phyloP scores from a whole-genome alignment of 2,113 vertebrate species.

The Mesitornis unicolor region DNA sequence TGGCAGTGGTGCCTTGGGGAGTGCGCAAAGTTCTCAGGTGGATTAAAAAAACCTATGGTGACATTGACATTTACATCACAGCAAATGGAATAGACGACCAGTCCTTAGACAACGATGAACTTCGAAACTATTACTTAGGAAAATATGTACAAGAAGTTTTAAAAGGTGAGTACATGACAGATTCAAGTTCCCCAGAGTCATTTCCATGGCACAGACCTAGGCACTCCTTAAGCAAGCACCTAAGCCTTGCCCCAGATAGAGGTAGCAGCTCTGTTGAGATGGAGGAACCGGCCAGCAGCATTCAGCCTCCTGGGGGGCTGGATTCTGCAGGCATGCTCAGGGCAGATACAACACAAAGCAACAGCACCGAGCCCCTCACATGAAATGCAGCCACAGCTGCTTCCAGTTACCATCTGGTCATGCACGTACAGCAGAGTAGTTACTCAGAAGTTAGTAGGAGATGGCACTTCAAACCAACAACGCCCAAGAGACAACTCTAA shows the following conservation, averaged over 20 bases:
- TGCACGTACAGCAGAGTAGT: not conserved
- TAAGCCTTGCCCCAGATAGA: not conserved
- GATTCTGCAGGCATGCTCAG: not conserved
- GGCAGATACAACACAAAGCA: not conserved
- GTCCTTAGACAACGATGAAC: slow-evolving; percentile 76
- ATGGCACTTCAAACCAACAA: not conserved
- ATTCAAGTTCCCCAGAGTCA: not conserved
- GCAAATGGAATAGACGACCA: slow-evolving; percentile 89
- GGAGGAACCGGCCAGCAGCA: not conserved
- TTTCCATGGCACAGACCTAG: not conserved
- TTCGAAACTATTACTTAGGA: slow-evolving; percentile 84
- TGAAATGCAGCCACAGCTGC: not conserved
- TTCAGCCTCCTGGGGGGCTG: not conserved
- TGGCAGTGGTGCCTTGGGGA: slow-evolving; percentile 87
- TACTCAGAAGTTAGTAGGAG: not conserved
- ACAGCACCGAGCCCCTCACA: not conserved
- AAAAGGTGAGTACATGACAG: slow-evolving; percentile 79
- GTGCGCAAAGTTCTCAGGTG: slow-evolving; percentile 83
- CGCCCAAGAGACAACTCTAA: not conserved
- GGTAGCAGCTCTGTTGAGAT: not conserved
- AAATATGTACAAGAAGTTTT: slow-evolving; percentile 87
- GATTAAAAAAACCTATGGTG: slow-evolving; percentile 82
- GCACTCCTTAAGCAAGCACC: not conserved
- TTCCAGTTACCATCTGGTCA: not conserved
- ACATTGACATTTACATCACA: slow-evolving; percentile 83